These are phyloP conservation scores for Craniophora ligustri DNA, from an alignment of 2,888 invertebrate genomes.

Conservation along the genomic window DNA sequence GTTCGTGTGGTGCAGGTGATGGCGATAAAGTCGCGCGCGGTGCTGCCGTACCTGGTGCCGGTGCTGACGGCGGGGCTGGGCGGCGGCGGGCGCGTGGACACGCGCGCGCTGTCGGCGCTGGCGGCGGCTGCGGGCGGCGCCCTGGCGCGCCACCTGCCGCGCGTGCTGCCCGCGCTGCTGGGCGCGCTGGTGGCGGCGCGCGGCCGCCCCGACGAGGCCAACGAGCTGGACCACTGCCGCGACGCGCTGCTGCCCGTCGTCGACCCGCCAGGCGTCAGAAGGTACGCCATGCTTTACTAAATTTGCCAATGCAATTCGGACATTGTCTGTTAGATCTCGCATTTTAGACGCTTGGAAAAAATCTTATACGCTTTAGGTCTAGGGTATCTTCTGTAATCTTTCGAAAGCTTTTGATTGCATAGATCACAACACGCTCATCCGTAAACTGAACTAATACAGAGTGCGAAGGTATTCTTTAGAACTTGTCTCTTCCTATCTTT, in stretches of 20 bases:
- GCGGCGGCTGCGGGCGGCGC: slow-evolving; percentile 59
- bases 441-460: too few species aligned
- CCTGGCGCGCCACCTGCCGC: slow-evolving; percentile 96
- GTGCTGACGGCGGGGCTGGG: slow-evolving; percentile 93
- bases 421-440: too few species aligned
- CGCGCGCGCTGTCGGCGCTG: slow-evolving; percentile 91
- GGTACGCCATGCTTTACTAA: too few species aligned
- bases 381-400: too few species aligned
- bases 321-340: too few species aligned
- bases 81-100: slow-evolving; percentile 62
- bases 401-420: too few species aligned
- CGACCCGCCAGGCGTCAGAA: slow-evolving; percentile 95
- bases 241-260: slow-evolving; percentile 96
- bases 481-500: too few species aligned
- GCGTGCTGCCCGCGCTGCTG: slow-evolving; percentile 97
- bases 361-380: too few species aligned
- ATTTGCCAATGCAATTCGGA: too few species aligned
- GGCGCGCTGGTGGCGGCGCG: slow-evolving; percentile 92
- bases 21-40: slow-evolving; percentile 98
- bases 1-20: slow-evolving; percentile 89
- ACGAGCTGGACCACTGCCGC: slow-evolving; percentile 97
- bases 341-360: too few species aligned
- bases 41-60: slow-evolving; percentile 98
- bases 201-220: slow-evolving; percentile 89
- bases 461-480: too few species aligned